phyloP scores from a whole-genome alignment of 2,113 vertebrate genomes.

The Catagonus wagneri region DNA sequence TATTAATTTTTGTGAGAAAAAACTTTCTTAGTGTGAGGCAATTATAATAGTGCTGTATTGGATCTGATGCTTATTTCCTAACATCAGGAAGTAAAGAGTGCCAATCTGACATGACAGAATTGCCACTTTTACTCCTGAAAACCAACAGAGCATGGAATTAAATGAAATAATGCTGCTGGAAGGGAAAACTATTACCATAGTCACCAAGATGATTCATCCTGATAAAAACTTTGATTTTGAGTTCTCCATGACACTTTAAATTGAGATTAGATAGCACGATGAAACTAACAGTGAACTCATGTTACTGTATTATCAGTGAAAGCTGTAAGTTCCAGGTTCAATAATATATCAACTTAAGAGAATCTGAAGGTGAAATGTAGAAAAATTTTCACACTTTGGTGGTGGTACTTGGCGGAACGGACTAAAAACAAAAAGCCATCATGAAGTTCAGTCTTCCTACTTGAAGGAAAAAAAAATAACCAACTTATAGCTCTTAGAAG shows the following conservation, averaged over 20 bases:
- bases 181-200: not conserved
- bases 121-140: not conserved
- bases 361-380: not conserved
- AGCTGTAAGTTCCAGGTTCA: not conserved
- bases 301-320: not conserved
- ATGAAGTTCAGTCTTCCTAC: not conserved
- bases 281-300: constrained; percentile 19
- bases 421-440: not conserved
- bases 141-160: not conserved
- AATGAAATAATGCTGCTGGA: not conserved
- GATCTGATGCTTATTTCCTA: constrained; percentile 31
- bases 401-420: too few relatives aligned
- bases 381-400: not conserved
- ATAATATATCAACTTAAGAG: not conserved
- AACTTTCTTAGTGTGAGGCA: not conserved
- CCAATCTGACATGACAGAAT: not conserved
- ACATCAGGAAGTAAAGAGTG: not conserved
- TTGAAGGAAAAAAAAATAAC: not conserved
- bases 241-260: constrained; percentile 3
- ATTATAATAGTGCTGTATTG: not conserved
- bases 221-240: constrained; percentile 22
- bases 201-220: not conserved
- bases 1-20: constrained; percentile 30
- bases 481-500: not conserved
- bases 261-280: not conserved